Conservation (phyloP, 2,888 invertebrate species). For the Acronicta aceris region DNA sequence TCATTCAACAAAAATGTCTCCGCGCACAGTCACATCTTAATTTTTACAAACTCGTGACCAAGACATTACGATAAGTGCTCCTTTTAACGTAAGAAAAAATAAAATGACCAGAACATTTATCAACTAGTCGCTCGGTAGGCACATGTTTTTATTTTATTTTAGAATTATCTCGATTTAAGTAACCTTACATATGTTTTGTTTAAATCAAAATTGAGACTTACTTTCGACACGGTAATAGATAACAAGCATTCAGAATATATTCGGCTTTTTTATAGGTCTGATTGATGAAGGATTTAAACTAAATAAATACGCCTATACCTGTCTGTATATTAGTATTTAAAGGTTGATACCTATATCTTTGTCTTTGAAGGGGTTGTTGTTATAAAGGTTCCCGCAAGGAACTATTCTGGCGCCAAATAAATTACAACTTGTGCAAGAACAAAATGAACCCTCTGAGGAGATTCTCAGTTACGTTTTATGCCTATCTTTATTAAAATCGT, state of each 20-base stretch:
- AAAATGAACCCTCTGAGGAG: slow-evolving; percentile 2
- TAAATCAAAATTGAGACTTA: slow-evolving; percentile 19
- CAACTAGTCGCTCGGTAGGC: slow-evolving; percentile 52
- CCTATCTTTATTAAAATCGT: slow-evolving; percentile 36
- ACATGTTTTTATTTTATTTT: slow-evolving; percentile 35
- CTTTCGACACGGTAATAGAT: slow-evolving; percentile 22
- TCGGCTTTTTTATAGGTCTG: background rate
- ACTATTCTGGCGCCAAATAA: slow-evolving; percentile 13
- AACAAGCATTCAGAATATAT: background rate
- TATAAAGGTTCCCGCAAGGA: slow-evolving; percentile 14
- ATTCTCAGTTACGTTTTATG: slow-evolving; percentile 5
- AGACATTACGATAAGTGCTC: slow-evolving; percentile 51
- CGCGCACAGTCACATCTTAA: slow-evolving; percentile 45
- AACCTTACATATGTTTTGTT: slow-evolving; percentile 35
- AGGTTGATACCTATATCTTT: background rate
- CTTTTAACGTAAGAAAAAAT: slow-evolving; percentile 50
- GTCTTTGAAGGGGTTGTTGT: background rate
- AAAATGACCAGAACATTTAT: slow-evolving; percentile 47
- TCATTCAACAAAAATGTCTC: slow-evolving; percentile 47
- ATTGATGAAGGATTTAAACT: background rate
- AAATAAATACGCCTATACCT: background rate
- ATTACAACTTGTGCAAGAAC: background rate
- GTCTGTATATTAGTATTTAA: background rate
- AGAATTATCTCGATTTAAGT: slow-evolving; percentile 47
- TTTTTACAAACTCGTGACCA: slow-evolving; percentile 50